These are phyloP conservation scores for Petaurus breviceps DNA, from an alignment of 2,113 vertebrate species.

Conservation along the genomic window DNA sequence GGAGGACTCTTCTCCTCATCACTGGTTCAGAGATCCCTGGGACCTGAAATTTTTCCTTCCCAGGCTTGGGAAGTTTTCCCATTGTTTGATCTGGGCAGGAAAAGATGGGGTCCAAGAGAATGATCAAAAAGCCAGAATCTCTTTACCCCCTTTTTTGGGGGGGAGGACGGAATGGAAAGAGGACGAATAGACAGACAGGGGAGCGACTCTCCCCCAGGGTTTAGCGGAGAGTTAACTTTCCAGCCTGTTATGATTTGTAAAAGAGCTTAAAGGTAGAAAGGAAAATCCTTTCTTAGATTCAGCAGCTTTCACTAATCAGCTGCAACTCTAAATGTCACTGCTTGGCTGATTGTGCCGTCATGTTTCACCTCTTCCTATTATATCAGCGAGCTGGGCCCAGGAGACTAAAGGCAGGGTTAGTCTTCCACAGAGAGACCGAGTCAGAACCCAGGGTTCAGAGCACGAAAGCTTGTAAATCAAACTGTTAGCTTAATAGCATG, in stretches of 20 bases:
- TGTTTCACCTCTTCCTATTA: conserved; percentile 3
- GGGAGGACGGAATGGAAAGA: rapidly evolving
- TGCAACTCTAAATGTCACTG: conserved; percentile 52
- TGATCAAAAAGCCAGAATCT: background rate
- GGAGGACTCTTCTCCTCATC: conserved; percentile 41
- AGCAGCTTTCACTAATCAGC: conserved; percentile 79
- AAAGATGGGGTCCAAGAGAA: background rate
- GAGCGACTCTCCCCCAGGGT: background rate
- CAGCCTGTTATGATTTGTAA: conserved; percentile 62
- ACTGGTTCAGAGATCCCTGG: background rate
- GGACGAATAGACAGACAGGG: background rate
- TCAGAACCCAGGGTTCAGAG: background rate
- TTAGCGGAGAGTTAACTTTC: conserved; percentile 58
- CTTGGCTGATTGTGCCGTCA: conserved; percentile 58
- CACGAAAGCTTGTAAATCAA: conserved; percentile 79
- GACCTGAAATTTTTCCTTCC: background rate
- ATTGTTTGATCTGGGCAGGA: too few species aligned
- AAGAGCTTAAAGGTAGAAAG: conserved; percentile 37
- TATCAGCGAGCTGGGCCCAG: conserved; percentile 64
- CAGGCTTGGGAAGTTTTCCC: background rate
- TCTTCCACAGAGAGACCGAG: conserved; percentile 58
- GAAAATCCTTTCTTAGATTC: conserved; percentile 73
- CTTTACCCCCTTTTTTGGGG: background rate
- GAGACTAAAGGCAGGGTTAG: conserved; percentile 72
- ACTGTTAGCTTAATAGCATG: conserved; percentile 75